phyloP scores from a whole-genome alignment of 2,113 vertebrate species.

The Ginglymostoma cirratum region DNA sequence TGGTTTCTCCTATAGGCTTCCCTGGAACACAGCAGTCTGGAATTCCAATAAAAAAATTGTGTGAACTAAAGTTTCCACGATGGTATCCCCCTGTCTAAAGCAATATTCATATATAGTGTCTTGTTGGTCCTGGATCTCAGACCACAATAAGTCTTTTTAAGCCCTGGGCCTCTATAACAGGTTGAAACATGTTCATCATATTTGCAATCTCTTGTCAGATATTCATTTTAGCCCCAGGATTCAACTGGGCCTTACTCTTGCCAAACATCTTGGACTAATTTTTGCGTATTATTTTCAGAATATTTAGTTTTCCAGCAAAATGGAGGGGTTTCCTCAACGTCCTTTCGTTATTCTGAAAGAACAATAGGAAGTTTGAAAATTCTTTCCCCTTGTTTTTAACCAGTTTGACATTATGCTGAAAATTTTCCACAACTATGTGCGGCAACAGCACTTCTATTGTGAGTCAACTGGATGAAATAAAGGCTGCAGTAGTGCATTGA shows the following conservation, averaged over 20 bases:
- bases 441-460: neutral
- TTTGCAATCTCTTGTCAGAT: neutral
- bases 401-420: neutral
- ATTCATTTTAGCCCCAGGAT: neutral
- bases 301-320: neutral
- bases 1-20: neutral
- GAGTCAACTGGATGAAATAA: neutral
- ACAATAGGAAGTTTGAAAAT: neutral
- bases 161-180: neutral
- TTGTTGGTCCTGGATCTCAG: neutral
- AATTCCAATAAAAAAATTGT: neutral
- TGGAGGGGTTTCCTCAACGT: neutral
- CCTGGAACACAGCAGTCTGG: neutral
- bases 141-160: neutral
- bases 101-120: neutral
- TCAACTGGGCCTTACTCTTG: neutral
- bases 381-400: neutral
- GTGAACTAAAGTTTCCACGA: neutral
- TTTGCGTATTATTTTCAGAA: neutral
- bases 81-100: neutral
- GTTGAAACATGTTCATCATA: neutral
- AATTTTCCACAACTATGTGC: neutral
- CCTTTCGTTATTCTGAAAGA: neutral
- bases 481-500: neutral
- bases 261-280: constrained; percentile 30